These are phyloP conservation scores for Timema podura DNA, from an alignment of 2,888 invertebrate species.

Conservation along the genomic window DNA sequence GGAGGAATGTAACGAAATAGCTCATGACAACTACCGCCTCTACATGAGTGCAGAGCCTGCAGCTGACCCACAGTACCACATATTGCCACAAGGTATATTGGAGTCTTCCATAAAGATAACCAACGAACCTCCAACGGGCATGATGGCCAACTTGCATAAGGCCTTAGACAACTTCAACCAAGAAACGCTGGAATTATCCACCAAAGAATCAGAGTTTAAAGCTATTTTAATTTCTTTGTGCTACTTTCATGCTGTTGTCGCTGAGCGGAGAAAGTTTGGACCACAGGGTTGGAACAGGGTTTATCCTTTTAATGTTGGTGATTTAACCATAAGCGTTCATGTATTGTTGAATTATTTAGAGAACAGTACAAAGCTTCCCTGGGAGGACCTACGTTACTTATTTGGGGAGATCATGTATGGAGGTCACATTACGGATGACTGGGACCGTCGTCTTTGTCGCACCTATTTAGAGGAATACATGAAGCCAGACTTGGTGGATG, in stretches of 20 bases:
- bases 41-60: constrained; percentile 89
- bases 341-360: constrained; percentile 89
- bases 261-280: constrained; percentile 89
- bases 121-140: constrained; percentile 92
- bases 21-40: constrained; percentile 61
- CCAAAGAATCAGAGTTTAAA: constrained; percentile 91
- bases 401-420: constrained; percentile 98
- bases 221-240: constrained; percentile 82
- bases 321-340: constrained; percentile 87
- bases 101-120: constrained; percentile 94
- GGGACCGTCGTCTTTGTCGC: constrained; percentile 84
- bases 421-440: constrained; percentile 95
- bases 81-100: constrained; percentile 72
- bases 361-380: constrained; percentile 80
- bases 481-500: constrained; percentile 68
- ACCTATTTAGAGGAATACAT: constrained; percentile 83
- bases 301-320: constrained; percentile 60
- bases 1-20: constrained; percentile 70
- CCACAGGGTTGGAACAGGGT: constrained; percentile 88
- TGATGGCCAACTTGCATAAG: constrained; percentile 91
- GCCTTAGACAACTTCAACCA: constrained; percentile 88
- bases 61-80: constrained; percentile 57
- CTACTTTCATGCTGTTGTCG: constrained; percentile 93
- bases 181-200: constrained; percentile 88
- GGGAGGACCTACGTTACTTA: constrained; percentile 90